phyloP scores from a whole-genome alignment of 2,113 vertebrate genomes.

The Columba janthina region DNA sequence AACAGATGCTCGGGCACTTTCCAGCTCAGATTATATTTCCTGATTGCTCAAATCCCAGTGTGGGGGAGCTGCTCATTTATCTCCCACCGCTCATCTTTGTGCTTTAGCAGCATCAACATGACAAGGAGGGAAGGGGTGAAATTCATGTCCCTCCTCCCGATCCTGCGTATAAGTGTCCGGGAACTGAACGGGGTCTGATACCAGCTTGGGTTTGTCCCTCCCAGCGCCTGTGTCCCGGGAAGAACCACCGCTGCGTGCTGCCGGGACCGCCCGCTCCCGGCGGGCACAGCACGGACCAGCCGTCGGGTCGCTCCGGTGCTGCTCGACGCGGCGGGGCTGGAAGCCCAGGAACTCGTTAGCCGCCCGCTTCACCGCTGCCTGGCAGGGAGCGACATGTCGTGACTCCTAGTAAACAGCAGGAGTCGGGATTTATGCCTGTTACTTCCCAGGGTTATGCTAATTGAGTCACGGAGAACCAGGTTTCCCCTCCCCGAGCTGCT shows the following conservation, averaged over 20 bases:
- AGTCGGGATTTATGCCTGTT: background rate
- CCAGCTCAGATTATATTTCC: conserved; percentile 57
- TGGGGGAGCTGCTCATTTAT: conserved; percentile 10
- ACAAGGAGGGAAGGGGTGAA: background rate
- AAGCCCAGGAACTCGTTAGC: background rate
- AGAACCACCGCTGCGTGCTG: fast-evolving
- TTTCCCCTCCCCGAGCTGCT: background rate
- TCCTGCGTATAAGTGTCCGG: background rate
- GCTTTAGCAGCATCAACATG: background rate
- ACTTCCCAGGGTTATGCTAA: background rate
- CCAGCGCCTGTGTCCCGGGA: background rate
- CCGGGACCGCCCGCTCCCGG: background rate
- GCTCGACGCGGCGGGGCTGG: fast-evolving
- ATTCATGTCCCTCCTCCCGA: fast-evolving
- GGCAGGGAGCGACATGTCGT: background rate
- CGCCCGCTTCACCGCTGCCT: too few relatives aligned
- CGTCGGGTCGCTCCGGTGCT: background rate
- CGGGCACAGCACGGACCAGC: background rate
- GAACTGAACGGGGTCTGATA: background rate
- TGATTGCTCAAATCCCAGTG: conserved; percentile 50
- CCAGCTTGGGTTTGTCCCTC: background rate
- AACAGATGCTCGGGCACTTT: conserved; percentile 64
- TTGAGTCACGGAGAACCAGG: background rate
- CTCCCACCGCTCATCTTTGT: background rate
- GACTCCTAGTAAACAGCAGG: background rate